Evolutionary conservation across 2,113 vertebrate genomes (phyloP).

Genomic region (Narcine bancroftii): DNA sequence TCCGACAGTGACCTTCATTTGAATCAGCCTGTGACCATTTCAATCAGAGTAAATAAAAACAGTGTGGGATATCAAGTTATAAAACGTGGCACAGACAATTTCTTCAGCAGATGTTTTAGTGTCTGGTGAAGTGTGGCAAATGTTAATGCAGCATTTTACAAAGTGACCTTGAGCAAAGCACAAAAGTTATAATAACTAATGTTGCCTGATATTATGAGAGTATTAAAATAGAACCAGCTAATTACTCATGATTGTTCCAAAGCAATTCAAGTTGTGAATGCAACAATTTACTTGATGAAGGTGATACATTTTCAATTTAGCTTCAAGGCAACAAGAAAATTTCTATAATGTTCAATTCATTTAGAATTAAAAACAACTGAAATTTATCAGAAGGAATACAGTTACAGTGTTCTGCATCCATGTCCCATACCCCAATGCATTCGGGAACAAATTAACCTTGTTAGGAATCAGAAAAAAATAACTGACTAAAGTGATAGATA

Average conservation of each 20-base stretch:
- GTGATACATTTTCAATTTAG: neutral
- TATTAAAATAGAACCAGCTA: neutral
- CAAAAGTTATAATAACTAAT: neutral
- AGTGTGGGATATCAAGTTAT: neutral
- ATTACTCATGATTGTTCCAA: constrained; percentile 1
- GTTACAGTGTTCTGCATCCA: neutral
- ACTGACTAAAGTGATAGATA: neutral
- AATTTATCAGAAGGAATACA: neutral
- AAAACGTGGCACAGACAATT: neutral
- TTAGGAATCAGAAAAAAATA: neutral
- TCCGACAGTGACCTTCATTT: neutral
- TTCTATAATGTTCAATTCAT: neutral
- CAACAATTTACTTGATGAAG: constrained; percentile 7
- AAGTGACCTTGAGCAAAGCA: neutral
- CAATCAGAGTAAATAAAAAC: neutral
- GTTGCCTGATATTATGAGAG: constrained; percentile 2
- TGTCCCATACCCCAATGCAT: neutral
- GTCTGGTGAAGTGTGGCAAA: neutral
- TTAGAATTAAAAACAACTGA: neutral
- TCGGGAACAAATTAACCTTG: neutral
- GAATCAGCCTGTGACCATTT: neutral
- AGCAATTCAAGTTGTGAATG: neutral
- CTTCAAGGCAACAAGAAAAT: neutral
- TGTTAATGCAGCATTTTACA: neutral
- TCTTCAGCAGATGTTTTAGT: neutral